Percentiles rank a stretch among this genome's conserved stretches.
Evolutionary conservation across 2,888 invertebrate genomes (phyloP).

Genomic region (Nemotelus pantherinus): DNA sequence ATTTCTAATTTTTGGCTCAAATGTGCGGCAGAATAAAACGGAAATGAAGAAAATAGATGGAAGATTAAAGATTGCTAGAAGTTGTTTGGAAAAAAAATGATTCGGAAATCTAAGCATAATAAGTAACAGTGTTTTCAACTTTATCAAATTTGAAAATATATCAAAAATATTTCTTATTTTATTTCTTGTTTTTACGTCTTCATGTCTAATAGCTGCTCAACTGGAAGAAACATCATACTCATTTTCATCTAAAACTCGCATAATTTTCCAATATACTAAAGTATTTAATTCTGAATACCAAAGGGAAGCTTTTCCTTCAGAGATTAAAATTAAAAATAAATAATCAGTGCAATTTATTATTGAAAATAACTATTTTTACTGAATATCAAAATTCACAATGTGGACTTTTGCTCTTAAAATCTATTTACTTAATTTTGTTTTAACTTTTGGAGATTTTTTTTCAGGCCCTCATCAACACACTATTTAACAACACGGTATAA

Average conservation of each 20-base stretch:
- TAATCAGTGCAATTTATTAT: background rate
- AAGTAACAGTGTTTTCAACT: background rate
- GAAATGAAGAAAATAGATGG: no score
- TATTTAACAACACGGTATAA: constrained; percentile 42
- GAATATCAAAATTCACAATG: background rate
- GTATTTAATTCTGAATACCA: background rate
- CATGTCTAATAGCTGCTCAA: background rate
- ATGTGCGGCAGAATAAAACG: background rate
- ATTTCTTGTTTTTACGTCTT: background rate
- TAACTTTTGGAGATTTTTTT: background rate
- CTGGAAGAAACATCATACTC: background rate
- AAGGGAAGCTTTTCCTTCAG: background rate
- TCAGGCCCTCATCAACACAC: constrained; percentile 11
- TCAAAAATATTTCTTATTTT: constrained; percentile 2
- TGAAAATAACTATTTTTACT: background rate
- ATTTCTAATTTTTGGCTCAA: background rate
- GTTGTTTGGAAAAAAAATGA: no score
- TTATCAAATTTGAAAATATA: background rate
- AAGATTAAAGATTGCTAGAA: no score
- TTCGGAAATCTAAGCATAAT: no score
- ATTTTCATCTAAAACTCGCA: background rate
- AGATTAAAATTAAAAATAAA: background rate
- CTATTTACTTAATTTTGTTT: background rate
- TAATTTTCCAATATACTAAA: background rate
- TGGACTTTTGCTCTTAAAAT: background rate